These are phyloP conservation scores for Macrophya annulata DNA, from an alignment of 2,888 invertebrate species.

Conservation along the genomic window DNA sequence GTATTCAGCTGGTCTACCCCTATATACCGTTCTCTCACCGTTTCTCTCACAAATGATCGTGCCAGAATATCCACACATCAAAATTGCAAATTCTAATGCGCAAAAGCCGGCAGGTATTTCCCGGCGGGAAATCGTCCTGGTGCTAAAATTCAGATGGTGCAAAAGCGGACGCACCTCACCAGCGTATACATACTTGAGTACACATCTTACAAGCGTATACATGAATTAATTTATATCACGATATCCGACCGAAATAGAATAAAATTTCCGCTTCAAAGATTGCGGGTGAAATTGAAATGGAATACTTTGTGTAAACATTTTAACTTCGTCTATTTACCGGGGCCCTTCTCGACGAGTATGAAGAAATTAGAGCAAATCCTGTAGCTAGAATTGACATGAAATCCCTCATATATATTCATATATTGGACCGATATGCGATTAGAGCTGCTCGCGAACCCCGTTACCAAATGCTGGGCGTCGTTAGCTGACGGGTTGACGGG, in stretches of 20 bases:
- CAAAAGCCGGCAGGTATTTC: constrained; percentile 38
- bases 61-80: constrained; percentile 56
- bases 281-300: not conserved
- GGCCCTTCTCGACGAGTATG: not conserved
- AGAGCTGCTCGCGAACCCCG: constrained; percentile 17
- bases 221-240: not conserved
- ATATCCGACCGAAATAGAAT: not conserved
- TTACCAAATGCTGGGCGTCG: constrained; percentile 60
- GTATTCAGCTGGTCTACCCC: not conserved
- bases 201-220: constrained; percentile 1
- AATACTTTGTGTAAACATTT: not conserved
- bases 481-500: constrained; percentile 68
- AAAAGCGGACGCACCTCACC: not conserved
- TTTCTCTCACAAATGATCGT: constrained; percentile 5
- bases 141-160: constrained; percentile 3
- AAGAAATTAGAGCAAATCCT: not conserved
- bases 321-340: not conserved
- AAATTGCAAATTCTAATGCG: constrained; percentile 62
- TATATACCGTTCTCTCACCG: not conserved
- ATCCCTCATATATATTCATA: not conserved
- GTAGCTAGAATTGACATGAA: constrained; percentile 24
- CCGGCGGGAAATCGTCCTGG: constrained; percentile 31
- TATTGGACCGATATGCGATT: constrained; percentile 27
- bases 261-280: not conserved
- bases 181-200: constrained; percentile 26